A percentile compares a stretch with the other conserved stretches of the same genome.
Evolutionary conservation across 2,797 vertebrate species (phyloP).

Genomic region (Adelosebastes latens): DNA sequence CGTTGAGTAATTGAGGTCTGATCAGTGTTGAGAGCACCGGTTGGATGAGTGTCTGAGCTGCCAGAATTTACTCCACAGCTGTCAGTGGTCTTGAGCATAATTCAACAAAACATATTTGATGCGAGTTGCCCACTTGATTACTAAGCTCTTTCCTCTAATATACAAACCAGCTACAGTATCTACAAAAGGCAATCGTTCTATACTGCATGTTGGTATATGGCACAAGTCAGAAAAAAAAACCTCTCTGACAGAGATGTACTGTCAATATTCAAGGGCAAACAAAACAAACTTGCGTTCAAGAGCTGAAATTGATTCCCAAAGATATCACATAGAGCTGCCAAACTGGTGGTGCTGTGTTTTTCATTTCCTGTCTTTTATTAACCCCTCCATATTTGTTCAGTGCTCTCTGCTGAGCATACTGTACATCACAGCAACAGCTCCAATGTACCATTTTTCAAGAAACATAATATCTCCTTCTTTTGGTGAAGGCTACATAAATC

Average conservation of each 20-base stretch:
- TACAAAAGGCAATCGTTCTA: background rate
- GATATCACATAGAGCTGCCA: conserved; percentile 39
- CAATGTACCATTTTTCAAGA: conserved; percentile 55
- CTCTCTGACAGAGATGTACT: conserved; percentile 21
- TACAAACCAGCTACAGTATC: background rate
- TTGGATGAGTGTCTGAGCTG: conserved; percentile 46
- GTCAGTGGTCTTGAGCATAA: conserved; percentile 26
- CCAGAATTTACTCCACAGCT: conserved; percentile 45
- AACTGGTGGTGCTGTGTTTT: conserved; percentile 46
- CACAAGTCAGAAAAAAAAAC: background rate
- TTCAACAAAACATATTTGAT: conserved; percentile 44
- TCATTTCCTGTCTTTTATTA: conserved; percentile 73
- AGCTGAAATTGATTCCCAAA: conserved; percentile 51
- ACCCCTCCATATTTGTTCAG: conserved; percentile 46
- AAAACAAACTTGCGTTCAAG: conserved; percentile 37
- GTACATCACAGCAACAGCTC: conserved; percentile 48
- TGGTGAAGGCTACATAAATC: conserved; percentile 79
- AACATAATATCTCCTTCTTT: conserved; percentile 76
- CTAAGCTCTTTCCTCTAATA: conserved; percentile 9
- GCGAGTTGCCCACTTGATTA: conserved; percentile 27
- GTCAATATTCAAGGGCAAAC: conserved; percentile 57
- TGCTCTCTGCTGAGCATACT: conserved; percentile 33
- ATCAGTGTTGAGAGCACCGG: conserved; percentile 39
- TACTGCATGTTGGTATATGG: background rate
- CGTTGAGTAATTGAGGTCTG: conserved; percentile 58